A percentile compares a stretch with the other conserved stretches of the same genome.
Evolutionary conservation across 2,888 invertebrate species (phyloP).

Genomic region (Trypoxylon attenuatum): DNA sequence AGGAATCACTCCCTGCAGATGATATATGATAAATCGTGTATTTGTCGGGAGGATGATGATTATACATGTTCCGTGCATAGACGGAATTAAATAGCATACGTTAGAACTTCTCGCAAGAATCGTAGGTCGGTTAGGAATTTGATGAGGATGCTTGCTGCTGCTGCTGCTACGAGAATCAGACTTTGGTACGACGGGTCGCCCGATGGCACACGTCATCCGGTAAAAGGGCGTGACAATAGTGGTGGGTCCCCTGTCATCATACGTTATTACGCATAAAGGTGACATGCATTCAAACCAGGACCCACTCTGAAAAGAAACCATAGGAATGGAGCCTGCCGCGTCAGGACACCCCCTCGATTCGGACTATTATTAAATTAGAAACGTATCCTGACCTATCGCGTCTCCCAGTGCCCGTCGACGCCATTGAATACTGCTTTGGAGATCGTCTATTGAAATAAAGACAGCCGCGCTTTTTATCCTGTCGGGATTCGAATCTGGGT

Average conservation of each 20-base stretch:
- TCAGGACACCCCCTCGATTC: conserved; percentile 16
- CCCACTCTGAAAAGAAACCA: conserved; percentile 23
- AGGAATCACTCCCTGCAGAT: too few species aligned
- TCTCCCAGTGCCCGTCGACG: conserved; percentile 12
- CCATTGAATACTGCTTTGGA: too few species aligned
- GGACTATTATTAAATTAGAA: conserved; percentile 47
- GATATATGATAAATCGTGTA: too few species aligned
- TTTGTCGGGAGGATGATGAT: too few species aligned
- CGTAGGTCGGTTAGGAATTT: neutral
- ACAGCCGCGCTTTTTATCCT: too few species aligned
- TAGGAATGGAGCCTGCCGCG: conserved; percentile 7
- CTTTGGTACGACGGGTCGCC: conserved; percentile 1
- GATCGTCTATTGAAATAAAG: too few species aligned
- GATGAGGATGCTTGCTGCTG: neutral
- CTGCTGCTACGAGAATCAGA: neutral
- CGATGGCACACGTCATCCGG: conserved; percentile 29
- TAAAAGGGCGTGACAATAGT: conserved; percentile 57
- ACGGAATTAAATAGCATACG: too few species aligned
- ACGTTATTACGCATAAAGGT: conserved; percentile 59
- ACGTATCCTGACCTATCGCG: conserved; percentile 36
- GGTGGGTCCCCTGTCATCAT: conserved; percentile 56
- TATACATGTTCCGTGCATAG: too few species aligned
- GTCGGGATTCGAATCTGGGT: too few species aligned
- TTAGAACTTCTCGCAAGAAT: neutral
- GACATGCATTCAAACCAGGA: conserved; percentile 46